Conservation (phyloP, 1,140 invertebrate species). For the Caenorhabditis inopinata region DNA sequence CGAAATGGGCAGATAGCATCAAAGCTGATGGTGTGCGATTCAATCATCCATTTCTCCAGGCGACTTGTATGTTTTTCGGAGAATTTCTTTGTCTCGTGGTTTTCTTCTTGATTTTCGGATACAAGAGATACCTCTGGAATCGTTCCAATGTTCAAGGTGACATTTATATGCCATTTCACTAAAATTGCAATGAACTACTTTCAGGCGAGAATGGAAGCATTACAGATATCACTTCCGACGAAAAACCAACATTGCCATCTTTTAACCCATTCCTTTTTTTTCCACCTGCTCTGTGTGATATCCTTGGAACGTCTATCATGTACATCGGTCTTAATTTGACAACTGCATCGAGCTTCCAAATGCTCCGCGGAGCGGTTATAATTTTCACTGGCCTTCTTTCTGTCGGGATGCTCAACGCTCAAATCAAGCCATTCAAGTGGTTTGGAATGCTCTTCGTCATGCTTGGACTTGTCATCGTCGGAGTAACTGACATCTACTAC, state of each 20-base stretch:
- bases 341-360: constrained; percentile 90
- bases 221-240: constrained; percentile 49
- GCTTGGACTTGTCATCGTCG: constrained; percentile 79
- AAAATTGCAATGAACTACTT: neutral
- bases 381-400: constrained; percentile 88
- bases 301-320: constrained; percentile 69
- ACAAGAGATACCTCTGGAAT: constrained; percentile 34
- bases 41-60: constrained; percentile 64
- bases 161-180: neutral
- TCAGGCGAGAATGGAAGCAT: constrained; percentile 47
- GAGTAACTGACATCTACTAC: constrained; percentile 75
- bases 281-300: constrained; percentile 68
- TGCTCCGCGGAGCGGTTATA: constrained; percentile 88
- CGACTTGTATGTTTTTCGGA: constrained; percentile 65
- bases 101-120: constrained; percentile 56
- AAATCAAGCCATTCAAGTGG: constrained; percentile 75
- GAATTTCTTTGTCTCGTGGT: constrained; percentile 63
- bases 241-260: constrained; percentile 56
- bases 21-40: constrained; percentile 57
- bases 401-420: constrained; percentile 78
- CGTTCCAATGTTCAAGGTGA: constrained; percentile 25
- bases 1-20: constrained; percentile 65
- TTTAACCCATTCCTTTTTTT: constrained; percentile 76
- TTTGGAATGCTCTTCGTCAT: constrained; percentile 80
- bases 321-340: constrained; percentile 88